Evolutionary conservation across 2,113 vertebrate species (phyloP), one percentile per base, ranked within the genome.

Genomic region (Pterophyllum scalare): DNA sequence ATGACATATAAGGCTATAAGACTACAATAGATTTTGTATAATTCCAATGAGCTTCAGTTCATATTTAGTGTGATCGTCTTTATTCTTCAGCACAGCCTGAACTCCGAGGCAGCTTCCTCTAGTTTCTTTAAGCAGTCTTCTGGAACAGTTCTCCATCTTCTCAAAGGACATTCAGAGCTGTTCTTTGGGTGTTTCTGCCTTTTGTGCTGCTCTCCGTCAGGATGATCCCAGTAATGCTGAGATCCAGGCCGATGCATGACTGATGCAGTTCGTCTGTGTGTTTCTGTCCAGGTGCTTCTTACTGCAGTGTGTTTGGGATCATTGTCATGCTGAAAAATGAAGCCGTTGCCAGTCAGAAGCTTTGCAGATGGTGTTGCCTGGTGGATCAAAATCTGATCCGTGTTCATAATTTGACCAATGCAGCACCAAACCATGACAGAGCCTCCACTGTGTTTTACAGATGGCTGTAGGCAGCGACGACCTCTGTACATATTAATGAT

Each of bases 161-260:
- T 46, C 5, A 13, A 13, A 46, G 43, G 43, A 46, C 43, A 40
- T 10, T 33, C 6, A 3, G 10, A 38, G 9, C 35, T 65, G n/a
- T 0, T 67, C 22, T 67, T 26, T 67, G 61, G 33, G 22, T 5
- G 33, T 64, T 38, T 14, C 38, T 65, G n/a, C 22, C 22, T 46
- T 67, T 67, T 67, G 38, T 67, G 26, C 22, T 26, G 26, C 22
- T 40, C 22, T 49, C 46, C 6, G 0, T 46, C 22, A 26, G 26
- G 40, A 67, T 19, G 14, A 26, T 14, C 8, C 14, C 22, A n/a
- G 5, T 17, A 43, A 43, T 43, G 0, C 43, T 43, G 61, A 24
- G 31, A 33, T 33, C 31, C 31, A 43, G 62, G 38, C 24, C 62
- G 0, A 0, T 35, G 28, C 0, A 3, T 60, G 28, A 9, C 9